Base-by-base conservation (phyloP, 2,797 vertebrate genomes). In the Artibeus lituratus region DNA sequence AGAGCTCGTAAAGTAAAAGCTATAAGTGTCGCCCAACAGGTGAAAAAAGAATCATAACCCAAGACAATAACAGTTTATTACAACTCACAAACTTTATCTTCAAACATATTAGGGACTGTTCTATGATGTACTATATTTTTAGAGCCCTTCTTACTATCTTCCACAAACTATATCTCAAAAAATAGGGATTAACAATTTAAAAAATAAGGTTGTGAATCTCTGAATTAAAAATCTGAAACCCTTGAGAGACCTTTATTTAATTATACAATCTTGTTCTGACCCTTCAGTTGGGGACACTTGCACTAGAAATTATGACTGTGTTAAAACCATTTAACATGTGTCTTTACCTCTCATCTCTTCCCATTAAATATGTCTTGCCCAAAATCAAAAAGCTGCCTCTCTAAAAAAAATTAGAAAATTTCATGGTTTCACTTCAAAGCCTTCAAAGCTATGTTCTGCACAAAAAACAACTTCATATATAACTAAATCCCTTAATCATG, bases 301-400 rank as follows among this genome's bases (percentile, higher is more conserved):
- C 10, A 83, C 10, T 62, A 72, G 29, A 91, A 77, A 91, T 70
- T 76, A 72, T 24, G 65, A 86, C 32, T 53, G 1, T 47, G 21
- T 86, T 91, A 74, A 90, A 95, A 51, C 14, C 53, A 91, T n/a
- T 62, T 47, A 92, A 69, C 35, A 55, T 24, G 5, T 6, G 1
- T 57, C 67, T 94, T 91, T 77, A 87, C 19, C 35, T 73, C 80
- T 44, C 62, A 16, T 49, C 59, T 94, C 85, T 93, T 82, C 49
- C 53, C 72, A 90, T 53, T 84, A 95, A 83, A 51, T 83, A 94
- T 47, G 62, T 96, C 57, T 92, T 94, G 19, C 39, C 69, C 83
- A 7, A 95, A 95, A 97, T 78, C 14, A 91, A 96, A 96, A 93
- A 90, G 59, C 55, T 32, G 88, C 70, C 44, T 92, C 55, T 96